Base-by-base conservation (phyloP, 2,113 vertebrate genomes). In the Neodon shergylaensis region DNA sequence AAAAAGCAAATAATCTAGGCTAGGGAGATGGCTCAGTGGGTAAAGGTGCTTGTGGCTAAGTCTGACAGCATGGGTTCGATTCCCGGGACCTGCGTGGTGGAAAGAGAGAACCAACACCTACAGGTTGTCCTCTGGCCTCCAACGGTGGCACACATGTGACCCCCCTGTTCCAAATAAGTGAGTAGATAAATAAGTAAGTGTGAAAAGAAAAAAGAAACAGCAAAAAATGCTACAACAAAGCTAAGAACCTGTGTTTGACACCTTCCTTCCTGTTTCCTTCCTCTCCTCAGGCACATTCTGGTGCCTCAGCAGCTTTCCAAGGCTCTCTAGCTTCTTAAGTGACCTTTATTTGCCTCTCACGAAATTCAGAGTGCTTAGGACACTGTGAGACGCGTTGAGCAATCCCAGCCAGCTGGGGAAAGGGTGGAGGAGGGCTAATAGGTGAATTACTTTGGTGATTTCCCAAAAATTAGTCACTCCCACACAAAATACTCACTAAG, bases 331-430 rank as follows among this genome's bases (percentile, higher is more conserved):
- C 88, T 88, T 76, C 54, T 47, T 22, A 36, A 31, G 26, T 58
- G 92, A 66, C 47, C 70, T 87, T 96, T 90, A 13, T 65, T 95
- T 91, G 66, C 79, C 68, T 81, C 33, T 72, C 63, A 87, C 52
- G 49, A 79, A 79, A 52, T 58, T 61, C 54, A 74, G 39, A 88
- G 81, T 11, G 6, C 33, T 91, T 86, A 36, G 33, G 85, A 54
- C 13, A 39, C 22, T 87, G 90, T 88, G 36, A 61, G 73, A 49
- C 39, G 21, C 49, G 2, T 54, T 90, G 76, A 21, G 49, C 36
- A 93, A 63, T 84, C 9, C 28, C 33, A 28, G 47, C 89, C 47
- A n/a, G 14, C 65, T 65, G 54, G 74, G 61, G 88, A 79, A 84
- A 8, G 74, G 94, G 47, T 84, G 68, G 72, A 81, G 82, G 88